phyloP scores from a whole-genome alignment of 1,140 invertebrate genomes.

The Protaetia brevitarsis region DNA sequence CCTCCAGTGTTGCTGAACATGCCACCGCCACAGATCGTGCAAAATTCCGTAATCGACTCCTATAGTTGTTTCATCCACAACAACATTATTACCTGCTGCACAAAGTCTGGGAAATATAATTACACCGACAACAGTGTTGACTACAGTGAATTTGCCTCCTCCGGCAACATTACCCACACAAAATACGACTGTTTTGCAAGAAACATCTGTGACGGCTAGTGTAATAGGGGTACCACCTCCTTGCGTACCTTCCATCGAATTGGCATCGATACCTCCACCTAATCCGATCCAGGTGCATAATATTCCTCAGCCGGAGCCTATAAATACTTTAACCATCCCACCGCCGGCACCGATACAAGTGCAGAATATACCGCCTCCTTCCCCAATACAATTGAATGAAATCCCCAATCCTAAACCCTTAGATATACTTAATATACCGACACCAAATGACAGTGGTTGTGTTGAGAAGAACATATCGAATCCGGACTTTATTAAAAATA shows the following conservation, averaged over 20 bases:
- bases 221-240: constrained; percentile 28
- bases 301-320: constrained; percentile 46
- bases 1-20: constrained; percentile 48
- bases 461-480: constrained; percentile 36
- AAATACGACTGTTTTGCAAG: constrained; percentile 19
- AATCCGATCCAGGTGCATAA: constrained; percentile 48
- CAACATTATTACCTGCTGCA: constrained; percentile 22
- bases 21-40: constrained; percentile 44
- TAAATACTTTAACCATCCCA: constrained; percentile 48
- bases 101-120: constrained; percentile 1
- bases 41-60: constrained; percentile 29
- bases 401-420: constrained; percentile 48
- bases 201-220: constrained; percentile 26
- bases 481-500: constrained; percentile 46
- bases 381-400: constrained; percentile 45
- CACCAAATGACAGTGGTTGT: constrained; percentile 44
- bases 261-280: constrained; percentile 46
- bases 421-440: constrained; percentile 45
- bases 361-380: constrained; percentile 54
- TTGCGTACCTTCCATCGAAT: constrained; percentile 36
- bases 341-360: constrained; percentile 53
- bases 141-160: constrained; percentile 47
- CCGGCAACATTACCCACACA: constrained; percentile 41
- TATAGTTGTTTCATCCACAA: constrained; percentile 33
- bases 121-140: constrained; percentile 34